Evolutionary conservation across 2,113 vertebrate genomes (phyloP).

Genomic region (Illadopsis cleaveri): DNA sequence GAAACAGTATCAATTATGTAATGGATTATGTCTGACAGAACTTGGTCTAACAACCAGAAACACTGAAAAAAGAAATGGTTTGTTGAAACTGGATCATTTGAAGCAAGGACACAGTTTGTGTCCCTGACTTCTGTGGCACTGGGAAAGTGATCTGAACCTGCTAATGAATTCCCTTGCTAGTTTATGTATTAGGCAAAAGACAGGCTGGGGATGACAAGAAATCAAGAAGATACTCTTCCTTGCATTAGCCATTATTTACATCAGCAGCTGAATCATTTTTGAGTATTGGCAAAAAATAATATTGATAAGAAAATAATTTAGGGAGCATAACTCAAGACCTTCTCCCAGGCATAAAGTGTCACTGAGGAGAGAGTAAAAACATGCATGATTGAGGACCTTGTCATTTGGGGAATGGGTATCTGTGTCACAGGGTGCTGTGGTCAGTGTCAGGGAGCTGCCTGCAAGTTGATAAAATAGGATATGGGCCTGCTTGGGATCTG

Average conservation of each 20-base stretch:
- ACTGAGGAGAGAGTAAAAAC: neutral
- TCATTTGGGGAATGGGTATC: neutral
- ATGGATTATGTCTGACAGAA: neutral
- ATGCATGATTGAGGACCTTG: neutral
- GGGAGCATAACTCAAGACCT: neutral
- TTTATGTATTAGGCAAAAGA: neutral
- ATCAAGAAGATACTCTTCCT: neutral
- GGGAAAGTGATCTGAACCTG: neutral
- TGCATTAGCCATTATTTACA: neutral
- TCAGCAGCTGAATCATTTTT: neutral
- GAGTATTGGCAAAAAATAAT: neutral
- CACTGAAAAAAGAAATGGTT: neutral
- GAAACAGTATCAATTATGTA: neutral
- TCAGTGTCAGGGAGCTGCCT: neutral
- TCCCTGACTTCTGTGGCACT: neutral
- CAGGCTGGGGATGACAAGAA: neutral
- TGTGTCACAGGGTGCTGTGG: neutral
- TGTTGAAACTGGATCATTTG: neutral
- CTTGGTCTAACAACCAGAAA: neutral
- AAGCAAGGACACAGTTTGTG: neutral
- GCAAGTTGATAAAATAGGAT: neutral
- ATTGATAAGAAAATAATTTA: neutral
- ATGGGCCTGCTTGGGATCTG: neutral
- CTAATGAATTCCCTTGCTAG: neutral
- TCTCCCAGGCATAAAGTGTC: neutral